A percentile compares a stretch with the other conserved stretches of the same genome.
Conservation (phyloP, 92 coral and sea anemone species). For the Porites divaricata region DNA sequence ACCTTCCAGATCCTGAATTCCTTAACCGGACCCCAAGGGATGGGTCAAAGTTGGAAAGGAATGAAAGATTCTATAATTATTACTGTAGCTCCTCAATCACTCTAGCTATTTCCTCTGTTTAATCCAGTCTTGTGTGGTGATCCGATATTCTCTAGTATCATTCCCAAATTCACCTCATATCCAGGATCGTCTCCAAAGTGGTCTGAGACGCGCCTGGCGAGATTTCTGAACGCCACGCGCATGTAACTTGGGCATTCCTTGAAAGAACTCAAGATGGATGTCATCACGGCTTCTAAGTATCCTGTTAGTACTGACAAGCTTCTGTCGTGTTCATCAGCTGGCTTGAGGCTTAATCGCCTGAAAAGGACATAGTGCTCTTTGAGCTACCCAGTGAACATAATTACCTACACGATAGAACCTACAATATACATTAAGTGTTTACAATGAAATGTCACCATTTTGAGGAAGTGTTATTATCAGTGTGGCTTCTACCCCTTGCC, state of each 20-base stretch:
- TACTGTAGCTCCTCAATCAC: too few species aligned
- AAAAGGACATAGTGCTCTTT: background rate
- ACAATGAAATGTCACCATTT: background rate
- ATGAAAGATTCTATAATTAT: too few species aligned
- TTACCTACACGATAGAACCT: background rate
- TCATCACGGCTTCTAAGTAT: slow-evolving; percentile 82
- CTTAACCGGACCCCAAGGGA: too few species aligned
- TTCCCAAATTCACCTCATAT: slow-evolving; percentile 51
- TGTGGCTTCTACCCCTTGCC: too few species aligned
- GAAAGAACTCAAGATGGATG: slow-evolving; percentile 71
- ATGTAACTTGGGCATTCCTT: slow-evolving; percentile 80
- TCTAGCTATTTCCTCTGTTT: too few species aligned
- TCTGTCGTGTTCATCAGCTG: slow-evolving; percentile 77
- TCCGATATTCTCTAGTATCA: too few species aligned
- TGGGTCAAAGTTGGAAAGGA: too few species aligned
- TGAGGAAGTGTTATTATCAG: background rate
- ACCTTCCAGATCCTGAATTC: too few species aligned
- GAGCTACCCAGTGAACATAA: background rate
- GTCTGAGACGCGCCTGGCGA: slow-evolving; percentile 72
- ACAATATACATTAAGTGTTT: too few species aligned
- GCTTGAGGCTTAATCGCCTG: slow-evolving; percentile 85
- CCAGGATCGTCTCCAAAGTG: slow-evolving; percentile 69
- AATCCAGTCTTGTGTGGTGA: too few species aligned
- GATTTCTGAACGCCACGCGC: slow-evolving; percentile 88
- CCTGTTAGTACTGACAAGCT: slow-evolving; percentile 69